phyloP scores from a whole-genome alignment of 1,140 invertebrate genomes.

The Drosophila carrolli region DNA sequence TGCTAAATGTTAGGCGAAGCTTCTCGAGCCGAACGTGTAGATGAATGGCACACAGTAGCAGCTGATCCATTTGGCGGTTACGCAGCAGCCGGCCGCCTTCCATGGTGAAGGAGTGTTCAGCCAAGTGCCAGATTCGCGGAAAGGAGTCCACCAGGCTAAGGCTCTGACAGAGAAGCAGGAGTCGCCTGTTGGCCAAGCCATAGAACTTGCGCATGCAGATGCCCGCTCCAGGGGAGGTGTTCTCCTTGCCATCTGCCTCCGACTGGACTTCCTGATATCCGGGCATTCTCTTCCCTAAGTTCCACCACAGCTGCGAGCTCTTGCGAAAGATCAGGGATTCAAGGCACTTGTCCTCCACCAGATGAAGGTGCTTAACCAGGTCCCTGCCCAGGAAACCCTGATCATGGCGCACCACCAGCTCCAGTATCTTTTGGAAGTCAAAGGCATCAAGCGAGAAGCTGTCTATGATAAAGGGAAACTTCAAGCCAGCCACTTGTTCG shows the following conservation, averaged over 20 bases:
- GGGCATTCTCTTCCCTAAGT: conserved; percentile 86
- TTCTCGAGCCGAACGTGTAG: conserved; percentile 93
- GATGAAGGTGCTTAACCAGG: conserved; percentile 97
- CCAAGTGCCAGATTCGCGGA: conserved; percentile 96
- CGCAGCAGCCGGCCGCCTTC: conserved; percentile 87
- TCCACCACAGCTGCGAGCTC: conserved; percentile 94
- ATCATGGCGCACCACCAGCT: conserved; percentile 94
- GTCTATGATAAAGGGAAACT: conserved; percentile 96
- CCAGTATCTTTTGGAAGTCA: conserved; percentile 98
- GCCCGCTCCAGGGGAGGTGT: neutral
- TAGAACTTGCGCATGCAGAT: conserved; percentile 90
- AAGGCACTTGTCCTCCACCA: conserved; percentile 97
- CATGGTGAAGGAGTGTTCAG: conserved; percentile 94
- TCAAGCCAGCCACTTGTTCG: conserved; percentile 87
- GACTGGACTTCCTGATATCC: conserved; percentile 87
- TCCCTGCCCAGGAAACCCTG: conserved; percentile 95
- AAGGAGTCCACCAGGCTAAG: conserved; percentile 90
- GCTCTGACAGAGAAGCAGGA: conserved; percentile 94
- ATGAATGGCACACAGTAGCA: conserved; percentile 98
- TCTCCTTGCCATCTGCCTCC: conserved; percentile 70
- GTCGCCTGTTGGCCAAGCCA: conserved; percentile 93
- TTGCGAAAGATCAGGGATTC: conserved; percentile 95
- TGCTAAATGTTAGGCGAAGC: conserved; percentile 89
- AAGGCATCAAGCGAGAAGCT: conserved; percentile 92
- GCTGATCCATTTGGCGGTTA: conserved; percentile 97